Base-by-base conservation (phyloP, 1,140 invertebrate genomes). In the Conus betulinus region DNA sequence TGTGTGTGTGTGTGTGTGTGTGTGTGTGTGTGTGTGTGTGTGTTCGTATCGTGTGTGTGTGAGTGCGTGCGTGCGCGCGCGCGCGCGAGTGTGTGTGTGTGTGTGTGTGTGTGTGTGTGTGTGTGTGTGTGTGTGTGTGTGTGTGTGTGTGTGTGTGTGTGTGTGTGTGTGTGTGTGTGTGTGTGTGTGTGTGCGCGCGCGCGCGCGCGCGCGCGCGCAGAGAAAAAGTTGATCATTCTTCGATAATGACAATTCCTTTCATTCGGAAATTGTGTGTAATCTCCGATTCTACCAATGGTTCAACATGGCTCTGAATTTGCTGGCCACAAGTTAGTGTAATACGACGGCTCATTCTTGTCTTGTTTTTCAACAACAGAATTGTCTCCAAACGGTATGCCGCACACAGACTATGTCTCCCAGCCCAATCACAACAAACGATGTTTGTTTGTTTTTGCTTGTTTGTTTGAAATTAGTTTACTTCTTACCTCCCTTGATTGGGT, bases 101-200 rank as follows among this genome's bases (percentile, higher is more conserved):
- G 76, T 13, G 76, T 78, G 27, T 39, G 76, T 78, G 76, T 39
- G 76, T 78, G 76, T 78, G 76, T 78, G 76, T 39, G 76, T 78
- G 76, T 78, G 76, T 78, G 76, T 39, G 76, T 78, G 76, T 78
- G 76, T 78, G 76, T 39, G 76, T 78, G 76, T 78, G 76, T 78
- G 76, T 39, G 76, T 78, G 76, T 78, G 76, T 78, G 76, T 10
- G 7, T 78, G 76, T 78, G 76, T 78, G 76, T 78, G n/a, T 39
- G 39, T 39, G 39, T 39, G 39, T 39, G 39, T 39, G 39, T n/a
- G 39, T 39, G 39, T 39, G 39, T 39, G 39, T 39, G 39, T 39
- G n/a, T 39, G 39, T 39, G 39, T 39, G 39, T 39, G 39, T 39
- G 39, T 39, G 3, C n/a, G n/a, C n/a, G n/a, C n/a, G n/a, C n/a